These are phyloP conservation scores for Cossypha dichroa DNA, from an alignment of 2,797 vertebrate species.

Conservation along the genomic window DNA sequence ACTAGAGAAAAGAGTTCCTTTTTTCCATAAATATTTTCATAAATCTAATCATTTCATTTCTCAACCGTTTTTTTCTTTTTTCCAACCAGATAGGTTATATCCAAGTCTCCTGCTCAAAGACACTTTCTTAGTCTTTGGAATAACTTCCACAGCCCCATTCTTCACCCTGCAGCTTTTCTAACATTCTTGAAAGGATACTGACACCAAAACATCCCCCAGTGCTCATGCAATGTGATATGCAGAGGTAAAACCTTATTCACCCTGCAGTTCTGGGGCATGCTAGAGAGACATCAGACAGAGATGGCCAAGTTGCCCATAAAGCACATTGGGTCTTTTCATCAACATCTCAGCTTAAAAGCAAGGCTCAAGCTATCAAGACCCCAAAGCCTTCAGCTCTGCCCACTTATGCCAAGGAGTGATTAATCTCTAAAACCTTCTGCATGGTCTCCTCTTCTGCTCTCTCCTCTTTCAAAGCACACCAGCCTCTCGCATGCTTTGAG, in stretches of 20 bases:
- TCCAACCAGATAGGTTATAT: not conserved
- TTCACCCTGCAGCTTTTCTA: not conserved
- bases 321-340: not conserved
- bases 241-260: not conserved
- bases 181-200: not conserved
- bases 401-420: fast-evolving
- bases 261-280: not conserved
- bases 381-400: not conserved
- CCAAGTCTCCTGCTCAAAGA: not conserved
- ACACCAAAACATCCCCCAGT: not conserved
- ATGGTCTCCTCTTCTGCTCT: not conserved
- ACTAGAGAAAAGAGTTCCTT: not conserved
- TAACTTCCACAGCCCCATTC: not conserved
- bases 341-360: not conserved
- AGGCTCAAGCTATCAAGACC: not conserved
- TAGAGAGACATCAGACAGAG: not conserved
- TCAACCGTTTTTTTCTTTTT: not conserved
- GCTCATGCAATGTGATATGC: not conserved
- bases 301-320: not conserved
- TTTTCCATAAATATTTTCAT: not conserved
- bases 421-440: not conserved
- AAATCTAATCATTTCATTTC: not conserved
- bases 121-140: not conserved
- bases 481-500: not conserved
- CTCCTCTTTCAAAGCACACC: not conserved